phyloP scores from a whole-genome alignment of 2,797 vertebrate genomes.

The Melanotaenia maccullochi region DNA sequence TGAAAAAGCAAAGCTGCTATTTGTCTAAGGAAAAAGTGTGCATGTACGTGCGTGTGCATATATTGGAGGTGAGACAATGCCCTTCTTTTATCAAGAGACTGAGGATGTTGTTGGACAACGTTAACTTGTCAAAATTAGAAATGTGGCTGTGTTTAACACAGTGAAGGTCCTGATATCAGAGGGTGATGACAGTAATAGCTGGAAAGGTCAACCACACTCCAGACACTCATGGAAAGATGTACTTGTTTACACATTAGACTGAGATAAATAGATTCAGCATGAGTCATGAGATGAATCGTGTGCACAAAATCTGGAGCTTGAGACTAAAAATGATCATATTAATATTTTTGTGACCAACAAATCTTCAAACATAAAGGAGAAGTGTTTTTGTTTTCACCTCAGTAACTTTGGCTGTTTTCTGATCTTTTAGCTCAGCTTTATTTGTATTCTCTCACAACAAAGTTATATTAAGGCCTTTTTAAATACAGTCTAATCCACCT shows the following conservation, averaged over 20 bases:
- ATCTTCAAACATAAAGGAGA: neutral
- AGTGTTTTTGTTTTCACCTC: neutral
- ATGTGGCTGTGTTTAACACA: slow-evolving; percentile 66
- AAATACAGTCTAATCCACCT: neutral
- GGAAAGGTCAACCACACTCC: slow-evolving; percentile 48
- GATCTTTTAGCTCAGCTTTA: neutral
- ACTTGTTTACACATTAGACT: neutral
- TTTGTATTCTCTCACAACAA: neutral
- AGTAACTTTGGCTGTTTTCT: neutral
- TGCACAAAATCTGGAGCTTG: neutral
- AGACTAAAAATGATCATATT: neutral
- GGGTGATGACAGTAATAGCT: slow-evolving; percentile 85
- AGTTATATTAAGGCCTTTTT: neutral
- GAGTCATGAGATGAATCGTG: neutral
- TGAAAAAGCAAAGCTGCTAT: slow-evolving; percentile 29
- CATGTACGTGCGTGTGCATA: slow-evolving; percentile 12
- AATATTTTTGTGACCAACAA: neutral
- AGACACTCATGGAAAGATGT: slow-evolving; percentile 6
- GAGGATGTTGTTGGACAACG: slow-evolving; percentile 76
- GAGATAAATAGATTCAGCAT: neutral
- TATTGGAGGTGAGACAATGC: slow-evolving; percentile 3
- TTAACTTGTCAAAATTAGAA: slow-evolving; percentile 75
- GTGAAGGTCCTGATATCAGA: slow-evolving; percentile 77
- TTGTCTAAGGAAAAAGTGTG: slow-evolving; percentile 34
- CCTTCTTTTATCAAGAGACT: slow-evolving; percentile 67